Base-by-base conservation (phyloP, 2,113 vertebrate genomes). In the Prionailurus bengalensis region DNA sequence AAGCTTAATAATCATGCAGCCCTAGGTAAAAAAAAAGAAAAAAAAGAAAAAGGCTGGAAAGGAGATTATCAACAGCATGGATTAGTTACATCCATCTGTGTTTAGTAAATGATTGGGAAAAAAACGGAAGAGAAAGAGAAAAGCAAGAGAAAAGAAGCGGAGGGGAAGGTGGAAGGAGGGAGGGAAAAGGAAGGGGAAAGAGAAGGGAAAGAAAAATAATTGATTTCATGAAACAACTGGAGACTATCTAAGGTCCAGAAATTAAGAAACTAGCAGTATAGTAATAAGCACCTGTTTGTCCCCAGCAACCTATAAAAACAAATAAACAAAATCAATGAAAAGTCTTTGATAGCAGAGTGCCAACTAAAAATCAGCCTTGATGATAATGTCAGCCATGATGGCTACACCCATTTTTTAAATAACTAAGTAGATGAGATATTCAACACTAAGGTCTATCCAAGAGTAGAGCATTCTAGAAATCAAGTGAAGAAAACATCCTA, bases 381-480 rank as follows among this genome's bases (percentile, higher is more conserved):
- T 45, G 17, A 71, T 71, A 23, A 84, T 12, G 14, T 78, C 1
- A 68, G 8, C 7, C 1, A 39, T 89, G 53, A 68, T 78, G 17
- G 12, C 53, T 58, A 29, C n/a, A 25, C 36, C 12, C 29, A 78
- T 33, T 91, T 85, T 81, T 23, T 1, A 74, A 89, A 63, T n/a
- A 7, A n/a, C 25, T 36, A 7, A 92, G 39, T 82, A 45, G 25
- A 78, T 83, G 79, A 91, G 36, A 39, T 78, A 78, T 5, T 53
- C 31, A 17, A 5, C 11, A 19, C 1, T 45, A 45, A 1, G 0
- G 0, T 68, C 16, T n/a, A 6, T 63, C 5, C 12, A 82, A 33
- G 25, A 45, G 12, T 33, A n/a, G 5, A 84, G 2, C 1, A 89
- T 6, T 78, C 10, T 25, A 51, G 6, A 29, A 85, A 8, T 55